phyloP scores from a whole-genome alignment of 30 jellyfish, hydroid and myxozoan species.

The Clytia hemisphaerica region DNA sequence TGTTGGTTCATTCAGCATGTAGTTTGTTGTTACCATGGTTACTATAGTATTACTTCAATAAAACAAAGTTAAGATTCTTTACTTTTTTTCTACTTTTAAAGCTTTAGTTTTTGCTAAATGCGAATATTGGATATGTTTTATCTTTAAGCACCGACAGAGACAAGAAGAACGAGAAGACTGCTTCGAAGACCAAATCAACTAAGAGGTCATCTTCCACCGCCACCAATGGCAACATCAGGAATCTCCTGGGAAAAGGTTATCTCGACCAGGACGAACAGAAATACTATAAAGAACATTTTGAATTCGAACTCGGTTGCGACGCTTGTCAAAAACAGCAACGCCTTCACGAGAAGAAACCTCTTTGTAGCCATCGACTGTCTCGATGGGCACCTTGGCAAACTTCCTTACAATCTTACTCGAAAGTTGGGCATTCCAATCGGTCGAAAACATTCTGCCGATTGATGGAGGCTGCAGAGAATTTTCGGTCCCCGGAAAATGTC shows the following conservation, averaged over 20 bases:
- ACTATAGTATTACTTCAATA: too few relatives aligned
- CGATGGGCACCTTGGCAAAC: constrained; percentile 9
- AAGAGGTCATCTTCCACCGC: too few relatives aligned
- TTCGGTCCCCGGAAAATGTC: background rate
- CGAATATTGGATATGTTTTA: too few relatives aligned
- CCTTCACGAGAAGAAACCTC: background rate
- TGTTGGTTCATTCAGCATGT: too few relatives aligned
- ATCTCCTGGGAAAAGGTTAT: too few relatives aligned
- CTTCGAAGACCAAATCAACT: background rate
- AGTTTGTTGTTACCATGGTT: too few relatives aligned
- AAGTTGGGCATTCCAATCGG: background rate
- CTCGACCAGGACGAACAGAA: background rate
- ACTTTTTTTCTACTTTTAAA: too few relatives aligned
- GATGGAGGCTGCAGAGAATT: constrained; percentile 6
- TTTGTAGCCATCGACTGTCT: constrained; percentile 1
- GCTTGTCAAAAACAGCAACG: constrained; percentile 4
- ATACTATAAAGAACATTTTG: background rate
- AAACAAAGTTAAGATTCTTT: too few relatives aligned
- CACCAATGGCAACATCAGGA: too few relatives aligned
- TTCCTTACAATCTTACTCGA: background rate
- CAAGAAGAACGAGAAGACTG: background rate
- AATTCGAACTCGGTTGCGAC: background rate
- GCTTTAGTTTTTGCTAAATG: too few relatives aligned
- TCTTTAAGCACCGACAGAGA: too few relatives aligned
- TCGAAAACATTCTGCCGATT: background rate